Percentiles rank a stretch among this genome's conserved stretches.
Conservation (phyloP, 2,888 invertebrate species). For the Belgica antarctica region DNA sequence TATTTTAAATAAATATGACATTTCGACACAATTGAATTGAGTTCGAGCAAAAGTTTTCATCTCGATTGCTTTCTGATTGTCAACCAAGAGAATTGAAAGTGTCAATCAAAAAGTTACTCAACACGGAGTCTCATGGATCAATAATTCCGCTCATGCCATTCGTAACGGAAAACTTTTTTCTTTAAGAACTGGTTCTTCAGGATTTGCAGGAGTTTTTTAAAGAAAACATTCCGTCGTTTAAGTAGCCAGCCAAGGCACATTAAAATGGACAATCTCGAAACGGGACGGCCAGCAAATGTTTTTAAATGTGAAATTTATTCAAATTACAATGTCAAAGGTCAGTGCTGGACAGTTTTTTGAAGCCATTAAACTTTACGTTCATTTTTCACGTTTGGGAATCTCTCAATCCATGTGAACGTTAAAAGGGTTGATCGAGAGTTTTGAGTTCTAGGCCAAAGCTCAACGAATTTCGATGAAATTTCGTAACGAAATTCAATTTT, state of each 20-base stretch:
- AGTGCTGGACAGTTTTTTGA: conserved; percentile 38
- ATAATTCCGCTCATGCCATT: conserved; percentile 21
- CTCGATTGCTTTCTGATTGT: conserved; percentile 33
- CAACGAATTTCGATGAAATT: not conserved
- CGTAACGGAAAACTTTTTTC: conserved; percentile 35
- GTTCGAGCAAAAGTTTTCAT: not conserved
- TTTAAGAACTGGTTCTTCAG: conserved; percentile 25
- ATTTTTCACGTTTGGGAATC: not conserved
- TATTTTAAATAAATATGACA: conserved; percentile 42
- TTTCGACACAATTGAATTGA: conserved; percentile 28
- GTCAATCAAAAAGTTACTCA: conserved; percentile 39
- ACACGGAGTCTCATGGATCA: conserved; percentile 14
- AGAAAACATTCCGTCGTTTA: not conserved
- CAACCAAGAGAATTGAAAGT: conserved; percentile 39
- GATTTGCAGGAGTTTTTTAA: conserved; percentile 22
- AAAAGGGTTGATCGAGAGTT: conserved; percentile 10
- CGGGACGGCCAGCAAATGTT: conserved; percentile 26
- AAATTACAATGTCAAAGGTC: conserved; percentile 40
- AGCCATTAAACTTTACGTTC: conserved; percentile 39
- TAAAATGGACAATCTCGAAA: conserved; percentile 25
- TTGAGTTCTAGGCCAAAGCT: not conserved
- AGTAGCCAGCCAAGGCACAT: not conserved
- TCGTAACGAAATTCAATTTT: not conserved
- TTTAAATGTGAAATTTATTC: conserved; percentile 42
- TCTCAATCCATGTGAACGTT: not conserved